phyloP scores from a whole-genome alignment of 2,797 vertebrate species.

The Salarias fasciatus region DNA sequence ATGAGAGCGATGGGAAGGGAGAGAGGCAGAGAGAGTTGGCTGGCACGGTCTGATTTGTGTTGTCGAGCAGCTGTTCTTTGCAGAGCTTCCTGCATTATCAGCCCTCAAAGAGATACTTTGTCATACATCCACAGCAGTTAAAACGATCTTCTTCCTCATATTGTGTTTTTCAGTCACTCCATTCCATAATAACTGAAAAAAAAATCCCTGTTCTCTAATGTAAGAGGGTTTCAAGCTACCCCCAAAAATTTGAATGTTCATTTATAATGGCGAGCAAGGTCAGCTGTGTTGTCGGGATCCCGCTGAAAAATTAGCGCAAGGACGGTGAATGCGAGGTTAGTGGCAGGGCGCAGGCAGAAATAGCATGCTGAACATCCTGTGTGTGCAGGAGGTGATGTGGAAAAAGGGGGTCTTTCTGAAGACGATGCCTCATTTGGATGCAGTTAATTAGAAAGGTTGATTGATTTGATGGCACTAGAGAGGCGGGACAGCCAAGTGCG shows the following conservation, averaged over 20 bases:
- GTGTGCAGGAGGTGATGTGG: constrained; percentile 52
- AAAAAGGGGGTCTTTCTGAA: constrained; percentile 53
- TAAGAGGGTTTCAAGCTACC: not conserved
- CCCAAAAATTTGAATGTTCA: not conserved
- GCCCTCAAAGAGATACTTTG: constrained; percentile 55
- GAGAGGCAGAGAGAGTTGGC: constrained; percentile 28
- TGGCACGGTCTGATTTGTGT: constrained; percentile 54
- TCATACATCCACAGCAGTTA: constrained; percentile 43
- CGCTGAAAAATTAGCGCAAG: constrained; percentile 26
- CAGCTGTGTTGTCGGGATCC: constrained; percentile 7
- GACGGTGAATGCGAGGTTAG: constrained; percentile 23
- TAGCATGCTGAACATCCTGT: constrained; percentile 39
- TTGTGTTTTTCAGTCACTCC: not conserved
- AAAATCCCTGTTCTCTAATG: not conserved
- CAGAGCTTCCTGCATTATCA: constrained; percentile 60
- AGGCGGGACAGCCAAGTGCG: constrained; percentile 69
- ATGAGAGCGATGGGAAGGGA: not conserved
- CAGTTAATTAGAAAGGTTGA: constrained; percentile 83
- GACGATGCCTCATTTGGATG: constrained; percentile 76
- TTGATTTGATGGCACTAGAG: constrained; percentile 79
- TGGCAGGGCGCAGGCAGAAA: constrained; percentile 45
- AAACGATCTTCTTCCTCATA: constrained; percentile 26
- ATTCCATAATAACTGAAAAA: constrained; percentile 4
- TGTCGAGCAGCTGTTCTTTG: constrained; percentile 69
- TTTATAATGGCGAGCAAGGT: constrained; percentile 5